Base-by-base conservation (phyloP, 1,140 invertebrate species). In the Melipona quadrifasciata region DNA sequence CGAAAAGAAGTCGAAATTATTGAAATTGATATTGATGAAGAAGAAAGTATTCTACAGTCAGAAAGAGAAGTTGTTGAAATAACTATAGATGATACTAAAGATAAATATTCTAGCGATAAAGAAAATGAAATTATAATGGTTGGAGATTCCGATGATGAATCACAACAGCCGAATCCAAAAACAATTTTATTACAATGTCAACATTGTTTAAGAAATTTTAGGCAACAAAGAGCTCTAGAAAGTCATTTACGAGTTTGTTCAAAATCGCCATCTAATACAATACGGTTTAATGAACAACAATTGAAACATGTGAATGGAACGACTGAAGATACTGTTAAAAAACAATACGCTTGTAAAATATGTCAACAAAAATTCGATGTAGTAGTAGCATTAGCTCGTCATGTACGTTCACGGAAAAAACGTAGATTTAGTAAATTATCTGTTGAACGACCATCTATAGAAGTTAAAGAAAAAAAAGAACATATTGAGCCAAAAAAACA, bases 61-160 rank as follows among this genome's bases (percentile, higher is more conserved):
- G 74, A 80, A 21, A 80, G 84, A 19, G 82, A 91, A 10, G 88
- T 93, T 31, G 91, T 93, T 24, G 93, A 94, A 67, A 94, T 94
- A 65, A 94, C 92, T 5, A 71, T 93, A 27, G 93, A 94, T 24
- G 92, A 94, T 78, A 91, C 80, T 24, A 95, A 94, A 79, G 93
- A 93, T 71, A 95, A 95, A 53, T 92, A 90, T 57, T 95, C 94
- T 10, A 95, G 94, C 77, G 94, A 95, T 58, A 95, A 95, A 78
- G 94, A 95, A 61, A 95, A 95, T 80, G 94, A 95, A 70, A 90
- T 95, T 6, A 95, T 95, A 31, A 94, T 94, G 92, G 92, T 95
- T 19, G 92, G 91, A 16, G 94, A 94, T 73, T 94, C 94, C 0
- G 93, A 94, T 31, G 91, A 86, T 58, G 47, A 86, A 27, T 47